Percentiles rank a stretch among this genome's conserved stretches.
These are phyloP conservation scores for Plebejus melissa DNA, from an alignment of 2,888 invertebrate species.

Conservation along the genomic window DNA sequence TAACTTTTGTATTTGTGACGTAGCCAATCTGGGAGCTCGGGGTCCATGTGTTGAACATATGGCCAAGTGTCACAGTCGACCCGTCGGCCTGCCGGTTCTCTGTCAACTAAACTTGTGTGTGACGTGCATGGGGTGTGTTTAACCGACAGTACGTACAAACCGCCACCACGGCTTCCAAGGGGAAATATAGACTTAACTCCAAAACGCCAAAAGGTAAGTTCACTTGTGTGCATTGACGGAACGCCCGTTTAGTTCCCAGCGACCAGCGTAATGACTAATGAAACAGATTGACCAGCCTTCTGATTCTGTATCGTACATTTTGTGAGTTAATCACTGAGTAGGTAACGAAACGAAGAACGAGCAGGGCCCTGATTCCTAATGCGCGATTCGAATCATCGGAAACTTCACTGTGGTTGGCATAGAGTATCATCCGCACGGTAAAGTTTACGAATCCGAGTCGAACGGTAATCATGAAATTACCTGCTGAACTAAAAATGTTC, in stretches of 20 bases:
- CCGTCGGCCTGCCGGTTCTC: conserved; percentile 40
- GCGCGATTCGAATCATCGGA: too few relatives aligned
- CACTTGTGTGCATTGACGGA: not conserved
- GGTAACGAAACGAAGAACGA: too few relatives aligned
- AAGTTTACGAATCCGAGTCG: too few relatives aligned
- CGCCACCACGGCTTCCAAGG: conserved; percentile 46
- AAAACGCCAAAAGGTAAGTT: conserved; percentile 68
- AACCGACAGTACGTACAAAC: conserved; percentile 40
- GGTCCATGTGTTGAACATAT: conserved; percentile 41
- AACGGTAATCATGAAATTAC: too few relatives aligned
- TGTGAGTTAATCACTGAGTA: too few relatives aligned
- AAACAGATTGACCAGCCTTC: too few relatives aligned
- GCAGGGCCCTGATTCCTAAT: too few relatives aligned
- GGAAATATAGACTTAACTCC: conserved; percentile 43
- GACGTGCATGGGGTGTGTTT: conserved; percentile 52
- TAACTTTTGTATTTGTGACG: not conserved
- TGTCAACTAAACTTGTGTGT: conserved; percentile 42
- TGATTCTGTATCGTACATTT: too few relatives aligned
- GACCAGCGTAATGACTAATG: too few relatives aligned
- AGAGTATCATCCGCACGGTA: too few relatives aligned
- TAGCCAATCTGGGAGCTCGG: not conserved
- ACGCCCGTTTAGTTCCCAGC: not conserved
- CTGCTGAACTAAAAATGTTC: too few relatives aligned
- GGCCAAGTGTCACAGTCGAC: conserved; percentile 49
- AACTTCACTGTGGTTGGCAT: too few relatives aligned